A percentile compares a stretch with the other conserved stretches of the same genome.
phyloP scores from a whole-genome alignment of 2,888 invertebrate species.

The Chymomyza caudatula region DNA sequence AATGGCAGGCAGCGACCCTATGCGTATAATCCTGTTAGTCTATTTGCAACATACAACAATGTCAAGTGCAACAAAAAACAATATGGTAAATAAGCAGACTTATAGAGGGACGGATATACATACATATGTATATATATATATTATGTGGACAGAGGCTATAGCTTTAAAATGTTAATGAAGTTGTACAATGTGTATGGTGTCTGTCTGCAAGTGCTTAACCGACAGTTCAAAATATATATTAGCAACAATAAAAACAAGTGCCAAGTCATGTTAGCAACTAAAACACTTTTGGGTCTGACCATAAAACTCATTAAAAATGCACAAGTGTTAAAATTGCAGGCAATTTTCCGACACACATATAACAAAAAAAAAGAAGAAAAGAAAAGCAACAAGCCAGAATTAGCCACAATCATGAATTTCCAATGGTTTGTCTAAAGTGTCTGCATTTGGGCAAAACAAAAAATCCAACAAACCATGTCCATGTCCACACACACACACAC shows the following conservation, averaged over 20 bases:
- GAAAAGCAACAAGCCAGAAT: not conserved
- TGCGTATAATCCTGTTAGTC: conserved; percentile 67
- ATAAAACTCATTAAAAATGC: conserved; percentile 43
- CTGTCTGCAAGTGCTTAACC: conserved; percentile 2
- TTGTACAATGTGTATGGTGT: conserved; percentile 45
- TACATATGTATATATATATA: not conserved
- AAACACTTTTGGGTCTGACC: conserved; percentile 21
- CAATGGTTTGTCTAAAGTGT: conserved; percentile 16
- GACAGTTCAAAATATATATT: not conserved
- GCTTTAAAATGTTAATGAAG: conserved; percentile 55
- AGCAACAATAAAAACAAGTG: conserved; percentile 13
- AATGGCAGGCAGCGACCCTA: conserved; percentile 27
- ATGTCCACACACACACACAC: conserved; percentile 19
- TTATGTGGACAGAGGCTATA: conserved; percentile 18
- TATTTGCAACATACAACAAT: conserved; percentile 46
- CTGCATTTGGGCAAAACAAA: conserved; percentile 27
- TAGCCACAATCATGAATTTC: conserved; percentile 42
- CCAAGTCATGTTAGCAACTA: conserved; percentile 30
- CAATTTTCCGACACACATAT: conserved; percentile 31
- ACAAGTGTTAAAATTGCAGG: conserved; percentile 31
- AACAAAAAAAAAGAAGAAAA: not conserved
- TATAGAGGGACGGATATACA: conserved; percentile 14
- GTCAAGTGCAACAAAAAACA: conserved; percentile 56
- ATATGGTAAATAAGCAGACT: conserved; percentile 31
- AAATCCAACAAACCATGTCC: conserved; percentile 7